These are phyloP conservation scores for Altica lythri DNA, from an alignment of 2,888 invertebrate species.

Conservation along the genomic window DNA sequence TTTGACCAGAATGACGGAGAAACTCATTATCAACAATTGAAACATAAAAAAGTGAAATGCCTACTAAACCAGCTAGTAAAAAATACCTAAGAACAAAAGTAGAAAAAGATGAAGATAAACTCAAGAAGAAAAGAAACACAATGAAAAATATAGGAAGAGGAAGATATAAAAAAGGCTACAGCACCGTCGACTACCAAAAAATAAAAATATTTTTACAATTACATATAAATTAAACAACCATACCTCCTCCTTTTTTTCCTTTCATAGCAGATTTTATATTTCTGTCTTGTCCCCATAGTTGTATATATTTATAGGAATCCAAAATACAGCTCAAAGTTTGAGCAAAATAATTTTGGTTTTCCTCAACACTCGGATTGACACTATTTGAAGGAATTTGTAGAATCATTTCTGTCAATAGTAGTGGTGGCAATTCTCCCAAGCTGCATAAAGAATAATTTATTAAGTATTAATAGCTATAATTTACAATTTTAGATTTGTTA, in stretches of 20 bases:
- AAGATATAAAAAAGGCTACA: background rate
- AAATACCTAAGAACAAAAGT: too few relatives aligned
- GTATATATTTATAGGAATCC: constrained; percentile 72
- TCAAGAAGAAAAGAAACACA: background rate
- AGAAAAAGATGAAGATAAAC: too few relatives aligned
- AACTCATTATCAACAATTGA: too few relatives aligned
- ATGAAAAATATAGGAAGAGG: background rate
- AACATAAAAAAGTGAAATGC: too few relatives aligned
- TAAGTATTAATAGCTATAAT: background rate
- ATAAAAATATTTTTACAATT: background rate
- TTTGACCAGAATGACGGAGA: too few relatives aligned
- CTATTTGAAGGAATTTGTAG: constrained; percentile 68
- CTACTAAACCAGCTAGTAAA: too few relatives aligned
- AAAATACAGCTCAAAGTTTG: constrained; percentile 71
- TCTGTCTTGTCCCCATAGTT: constrained; percentile 75
- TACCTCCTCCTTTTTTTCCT: background rate
- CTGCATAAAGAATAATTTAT: constrained; percentile 26
- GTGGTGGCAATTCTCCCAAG: constrained; percentile 51
- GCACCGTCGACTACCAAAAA: too few relatives aligned
- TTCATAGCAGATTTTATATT: constrained; percentile 39
- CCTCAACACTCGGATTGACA: constrained; percentile 69
- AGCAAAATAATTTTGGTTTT: constrained; percentile 70
- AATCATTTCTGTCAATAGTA: constrained; percentile 68
- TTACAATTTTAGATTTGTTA: background rate
- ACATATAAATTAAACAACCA: background rate